Conservation (phyloP, 2,113 vertebrate species). For the Charina bottae region DNA sequence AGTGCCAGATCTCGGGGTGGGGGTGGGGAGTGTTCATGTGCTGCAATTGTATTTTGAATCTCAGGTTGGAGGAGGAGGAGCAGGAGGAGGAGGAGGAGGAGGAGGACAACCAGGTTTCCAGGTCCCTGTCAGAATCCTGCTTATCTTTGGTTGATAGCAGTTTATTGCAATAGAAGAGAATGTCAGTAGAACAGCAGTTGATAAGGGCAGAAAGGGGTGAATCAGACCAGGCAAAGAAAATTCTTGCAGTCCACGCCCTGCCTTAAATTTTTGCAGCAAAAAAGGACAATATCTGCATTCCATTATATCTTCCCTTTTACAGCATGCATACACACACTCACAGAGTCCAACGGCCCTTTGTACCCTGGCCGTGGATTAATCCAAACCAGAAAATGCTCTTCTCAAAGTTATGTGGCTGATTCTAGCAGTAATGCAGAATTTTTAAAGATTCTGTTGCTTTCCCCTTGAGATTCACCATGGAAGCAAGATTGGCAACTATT, state of each 20-base stretch:
- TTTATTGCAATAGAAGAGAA: not conserved
- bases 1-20: not conserved
- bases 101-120: not conserved
- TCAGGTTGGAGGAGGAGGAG: not conserved
- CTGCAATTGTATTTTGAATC: not conserved
- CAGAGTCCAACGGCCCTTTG: not conserved
- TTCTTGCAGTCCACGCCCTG: slow-evolving; percentile 31
- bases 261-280: slow-evolving; percentile 30
- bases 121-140: not conserved
- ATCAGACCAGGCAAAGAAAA: slow-evolving; percentile 20
- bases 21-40: not conserved
- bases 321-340: not conserved
- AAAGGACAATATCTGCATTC: slow-evolving; percentile 10
- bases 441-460: not conserved
- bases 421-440: not conserved
- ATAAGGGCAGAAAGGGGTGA: not conserved
- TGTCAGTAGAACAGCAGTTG: not conserved
- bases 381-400: not conserved
- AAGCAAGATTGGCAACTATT: not conserved
- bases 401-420: not conserved
- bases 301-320: not conserved
- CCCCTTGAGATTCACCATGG: not conserved
- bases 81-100: not conserved
- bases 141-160: not conserved
- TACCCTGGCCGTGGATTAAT: not conserved